A percentile compares a stretch with the other conserved stretches of the same genome.
phyloP scores from a whole-genome alignment of 2,888 invertebrate species.

The Oeneis ivallda region DNA sequence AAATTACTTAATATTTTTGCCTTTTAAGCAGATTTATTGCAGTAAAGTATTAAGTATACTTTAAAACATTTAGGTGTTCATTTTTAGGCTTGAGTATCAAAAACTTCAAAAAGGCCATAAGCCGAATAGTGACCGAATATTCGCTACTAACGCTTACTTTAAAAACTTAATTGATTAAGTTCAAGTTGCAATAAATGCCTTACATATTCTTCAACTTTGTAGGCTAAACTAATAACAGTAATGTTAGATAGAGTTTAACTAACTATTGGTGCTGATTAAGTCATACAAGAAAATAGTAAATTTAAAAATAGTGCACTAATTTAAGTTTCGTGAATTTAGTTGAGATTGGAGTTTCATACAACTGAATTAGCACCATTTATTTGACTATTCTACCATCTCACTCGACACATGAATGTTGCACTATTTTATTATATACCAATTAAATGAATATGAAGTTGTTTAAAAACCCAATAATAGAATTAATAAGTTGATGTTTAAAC shows the following conservation, averaged over 20 bases:
- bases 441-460: not conserved
- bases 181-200: not conserved
- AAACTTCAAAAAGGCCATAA: not conserved
- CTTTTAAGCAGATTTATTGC: no score
- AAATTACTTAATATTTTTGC: no score
- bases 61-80: no score
- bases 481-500: not conserved
- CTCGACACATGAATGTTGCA: not conserved
- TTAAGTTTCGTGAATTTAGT: no score
- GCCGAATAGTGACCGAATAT: constrained; percentile 2
- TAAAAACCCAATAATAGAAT: not conserved
- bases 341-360: no score
- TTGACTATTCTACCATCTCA: not conserved
- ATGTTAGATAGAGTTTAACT: not conserved
- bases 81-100: no score
- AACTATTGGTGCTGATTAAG: not conserved
- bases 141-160: not conserved
- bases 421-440: not conserved
- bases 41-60: no score
- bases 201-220: constrained; percentile 10
- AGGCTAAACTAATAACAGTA: not conserved
- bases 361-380: not conserved
- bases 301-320: no score
- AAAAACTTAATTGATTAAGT: not conserved
- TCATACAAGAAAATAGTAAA: no score